Conservation (phyloP, 37 sponge, comb jelly and placozoan species). For the Axinella damicornis region DNA sequence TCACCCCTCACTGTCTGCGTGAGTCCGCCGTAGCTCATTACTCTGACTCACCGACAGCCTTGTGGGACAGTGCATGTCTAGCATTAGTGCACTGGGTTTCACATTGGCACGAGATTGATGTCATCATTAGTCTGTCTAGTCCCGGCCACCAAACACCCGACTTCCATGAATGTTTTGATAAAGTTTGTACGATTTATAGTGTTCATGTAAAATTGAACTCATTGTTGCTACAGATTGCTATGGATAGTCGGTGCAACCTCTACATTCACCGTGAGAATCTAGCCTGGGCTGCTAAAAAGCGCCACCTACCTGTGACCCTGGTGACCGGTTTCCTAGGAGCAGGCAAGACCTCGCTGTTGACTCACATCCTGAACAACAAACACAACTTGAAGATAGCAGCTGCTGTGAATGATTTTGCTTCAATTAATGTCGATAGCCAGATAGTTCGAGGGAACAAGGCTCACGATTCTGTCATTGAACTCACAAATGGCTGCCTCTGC, state of each 20-base stretch:
- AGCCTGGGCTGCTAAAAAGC: constrained; percentile 56
- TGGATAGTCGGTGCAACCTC: constrained; percentile 56
- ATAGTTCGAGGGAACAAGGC: constrained; percentile 49
- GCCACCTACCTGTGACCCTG: constrained; percentile 74
- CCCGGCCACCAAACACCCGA: too few species aligned
- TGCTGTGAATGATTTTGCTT: constrained; percentile 86
- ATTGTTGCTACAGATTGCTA: neutral
- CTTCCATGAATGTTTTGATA: too few species aligned
- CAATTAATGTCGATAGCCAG: constrained; percentile 73
- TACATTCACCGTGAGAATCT: constrained; percentile 68
- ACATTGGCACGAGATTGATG: too few species aligned
- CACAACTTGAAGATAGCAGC: constrained; percentile 82
- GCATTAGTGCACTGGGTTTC: too few species aligned
- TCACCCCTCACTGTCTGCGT: too few species aligned
- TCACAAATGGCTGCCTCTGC: constrained; percentile 82
- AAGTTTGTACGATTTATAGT: too few species aligned
- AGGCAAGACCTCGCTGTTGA: constrained; percentile 83
- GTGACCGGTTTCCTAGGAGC: constrained; percentile 87
- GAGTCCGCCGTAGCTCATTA: too few species aligned
- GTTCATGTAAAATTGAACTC: too few species aligned
- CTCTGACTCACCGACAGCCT: too few species aligned
- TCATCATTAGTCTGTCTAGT: too few species aligned
- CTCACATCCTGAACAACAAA: constrained; percentile 69
- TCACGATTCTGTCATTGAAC: constrained; percentile 63
- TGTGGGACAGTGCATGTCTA: too few species aligned